Conservation (phyloP, 2,888 invertebrate species). For the Octonoba sinensis region DNA sequence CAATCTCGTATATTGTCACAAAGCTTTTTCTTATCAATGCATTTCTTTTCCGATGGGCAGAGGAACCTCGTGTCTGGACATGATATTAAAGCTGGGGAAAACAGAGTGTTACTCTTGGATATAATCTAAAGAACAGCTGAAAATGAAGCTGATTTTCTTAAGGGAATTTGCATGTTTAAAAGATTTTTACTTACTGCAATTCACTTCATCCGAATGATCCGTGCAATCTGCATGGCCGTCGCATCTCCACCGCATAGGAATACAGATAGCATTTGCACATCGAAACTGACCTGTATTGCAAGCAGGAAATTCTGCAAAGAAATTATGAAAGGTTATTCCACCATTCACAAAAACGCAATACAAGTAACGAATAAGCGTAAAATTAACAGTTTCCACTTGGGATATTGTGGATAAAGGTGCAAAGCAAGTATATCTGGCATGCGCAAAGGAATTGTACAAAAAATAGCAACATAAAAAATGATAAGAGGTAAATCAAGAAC, state of each 20-base stretch:
- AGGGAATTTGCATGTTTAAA: no score
- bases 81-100: slow-evolving; percentile 77
- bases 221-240: slow-evolving; percentile 82
- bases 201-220: slow-evolving; percentile 89
- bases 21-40: slow-evolving; percentile 87
- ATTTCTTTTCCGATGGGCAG: slow-evolving; percentile 87
- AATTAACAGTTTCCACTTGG: no score
- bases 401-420: no score
- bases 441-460: no score
- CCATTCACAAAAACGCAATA: no score
- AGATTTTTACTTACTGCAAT: slow-evolving; percentile 77
- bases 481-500: no score
- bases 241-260: slow-evolving; percentile 79
- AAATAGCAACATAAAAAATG: no score
- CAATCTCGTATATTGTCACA: slow-evolving; percentile 94
- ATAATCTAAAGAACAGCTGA: no score
- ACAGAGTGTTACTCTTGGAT: neutral
- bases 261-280: slow-evolving; percentile 92
- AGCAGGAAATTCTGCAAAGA: slow-evolving; percentile 82
- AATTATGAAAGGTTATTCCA: neutral
- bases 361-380: no score
- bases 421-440: neutral
- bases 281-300: slow-evolving; percentile 93
- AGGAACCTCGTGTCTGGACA: slow-evolving; percentile 93
- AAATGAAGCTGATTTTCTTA: no score